Evolutionary conservation across 2,797 vertebrate species (phyloP).

Genomic region (Loris lydekkerianus): DNA sequence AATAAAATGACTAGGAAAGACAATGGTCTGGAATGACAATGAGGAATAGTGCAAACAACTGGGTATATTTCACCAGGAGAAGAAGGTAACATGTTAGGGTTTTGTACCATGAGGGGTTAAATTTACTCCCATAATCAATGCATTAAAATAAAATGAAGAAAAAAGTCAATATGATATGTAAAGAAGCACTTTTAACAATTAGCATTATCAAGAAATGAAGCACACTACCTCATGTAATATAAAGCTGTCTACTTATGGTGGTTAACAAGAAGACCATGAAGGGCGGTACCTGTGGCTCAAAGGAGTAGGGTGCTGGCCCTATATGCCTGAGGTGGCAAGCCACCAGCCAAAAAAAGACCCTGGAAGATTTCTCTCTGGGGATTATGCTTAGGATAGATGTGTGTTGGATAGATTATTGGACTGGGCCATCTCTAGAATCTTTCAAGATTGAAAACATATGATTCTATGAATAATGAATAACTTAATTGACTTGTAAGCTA

Average conservation of each 20-base stretch:
- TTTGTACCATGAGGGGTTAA: conserved; percentile 14
- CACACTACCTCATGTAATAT: background rate
- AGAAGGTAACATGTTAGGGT: background rate
- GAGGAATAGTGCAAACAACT: background rate
- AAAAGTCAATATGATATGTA: background rate
- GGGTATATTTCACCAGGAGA: background rate
- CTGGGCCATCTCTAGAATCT: background rate
- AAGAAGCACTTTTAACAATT: background rate
- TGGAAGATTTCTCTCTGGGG: background rate
- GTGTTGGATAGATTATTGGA: background rate
- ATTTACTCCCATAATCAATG: background rate
- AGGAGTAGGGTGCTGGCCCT: too few species aligned
- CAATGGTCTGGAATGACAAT: conserved; percentile 10
- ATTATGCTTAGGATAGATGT: background rate
- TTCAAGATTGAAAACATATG: background rate
- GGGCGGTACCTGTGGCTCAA: too few species aligned
- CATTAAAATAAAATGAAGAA: background rate
- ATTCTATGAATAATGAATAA: conserved; percentile 11
- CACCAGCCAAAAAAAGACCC: background rate
- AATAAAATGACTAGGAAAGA: background rate
- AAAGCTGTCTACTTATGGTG: background rate
- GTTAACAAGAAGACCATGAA: background rate
- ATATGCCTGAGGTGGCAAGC: too few species aligned
- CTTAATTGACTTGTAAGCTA: background rate
- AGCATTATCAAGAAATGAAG: background rate